Evolutionary conservation across 2,113 vertebrate species (phyloP).

Genomic region (Pelmatolapia mariae): DNA sequence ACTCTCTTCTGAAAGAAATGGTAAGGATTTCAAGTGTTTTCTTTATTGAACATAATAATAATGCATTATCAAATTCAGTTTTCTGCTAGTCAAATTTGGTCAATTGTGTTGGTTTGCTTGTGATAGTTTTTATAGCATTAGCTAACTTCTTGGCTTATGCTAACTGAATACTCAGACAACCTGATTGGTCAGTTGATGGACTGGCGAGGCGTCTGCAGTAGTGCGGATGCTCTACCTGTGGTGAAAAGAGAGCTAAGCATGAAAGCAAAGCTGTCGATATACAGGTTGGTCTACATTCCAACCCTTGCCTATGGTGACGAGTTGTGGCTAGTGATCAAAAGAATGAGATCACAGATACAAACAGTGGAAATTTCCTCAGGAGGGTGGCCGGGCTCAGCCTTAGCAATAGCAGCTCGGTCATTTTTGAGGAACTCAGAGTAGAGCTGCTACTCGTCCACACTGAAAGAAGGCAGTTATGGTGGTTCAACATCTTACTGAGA

Average conservation of each 20-base stretch:
- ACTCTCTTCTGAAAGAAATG: background rate
- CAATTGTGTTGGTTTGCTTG: background rate
- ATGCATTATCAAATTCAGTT: background rate
- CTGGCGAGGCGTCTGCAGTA: background rate
- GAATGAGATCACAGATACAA: background rate
- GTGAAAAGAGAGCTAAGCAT: background rate
- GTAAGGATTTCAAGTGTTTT: background rate
- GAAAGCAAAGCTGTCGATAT: background rate
- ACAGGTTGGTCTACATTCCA: background rate
- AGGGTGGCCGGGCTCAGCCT: background rate
- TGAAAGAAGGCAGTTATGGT: background rate
- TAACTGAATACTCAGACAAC: background rate
- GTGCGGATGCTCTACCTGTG: background rate
- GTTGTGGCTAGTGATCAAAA: background rate
- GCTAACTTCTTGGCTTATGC: background rate
- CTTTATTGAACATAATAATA: background rate
- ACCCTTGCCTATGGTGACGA: background rate
- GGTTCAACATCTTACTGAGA: background rate
- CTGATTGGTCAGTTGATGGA: background rate
- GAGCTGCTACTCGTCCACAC: background rate
- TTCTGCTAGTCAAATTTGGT: background rate
- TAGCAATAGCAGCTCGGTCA: background rate
- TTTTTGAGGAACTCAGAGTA: background rate
- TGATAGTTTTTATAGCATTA: background rate
- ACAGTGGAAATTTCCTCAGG: background rate